Conservation (phyloP, 2,113 vertebrate species). For the Petromus typicus region DNA sequence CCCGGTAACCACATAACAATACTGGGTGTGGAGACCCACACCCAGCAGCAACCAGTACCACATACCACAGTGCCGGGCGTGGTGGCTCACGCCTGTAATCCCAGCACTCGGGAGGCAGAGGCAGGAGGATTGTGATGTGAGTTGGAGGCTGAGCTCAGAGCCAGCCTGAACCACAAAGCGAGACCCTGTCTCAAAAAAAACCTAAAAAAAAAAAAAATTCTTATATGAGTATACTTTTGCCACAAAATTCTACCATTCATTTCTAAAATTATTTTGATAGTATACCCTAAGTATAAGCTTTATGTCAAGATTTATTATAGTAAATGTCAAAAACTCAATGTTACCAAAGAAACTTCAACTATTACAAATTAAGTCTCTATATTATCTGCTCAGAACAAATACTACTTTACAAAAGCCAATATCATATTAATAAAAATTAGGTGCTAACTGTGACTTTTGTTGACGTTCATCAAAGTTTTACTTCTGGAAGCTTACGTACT, state of each 20-base stretch:
- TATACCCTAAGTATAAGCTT: not conserved
- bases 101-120: too few species aligned
- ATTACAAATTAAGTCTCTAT: not conserved
- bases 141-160: too few species aligned
- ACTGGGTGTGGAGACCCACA: too few species aligned
- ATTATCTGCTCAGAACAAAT: not conserved
- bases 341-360: not conserved
- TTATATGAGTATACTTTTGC: not conserved
- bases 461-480: constrained; percentile 33
- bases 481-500: constrained; percentile 1
- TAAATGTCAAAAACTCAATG: not conserved
- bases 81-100: too few species aligned
- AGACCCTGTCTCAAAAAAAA: too few species aligned
- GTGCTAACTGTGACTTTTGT: not conserved
- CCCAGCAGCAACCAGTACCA: too few species aligned
- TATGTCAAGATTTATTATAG: not conserved
- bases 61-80: too few species aligned
- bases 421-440: constrained; percentile 8
- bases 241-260: not conserved
- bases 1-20: too few species aligned
- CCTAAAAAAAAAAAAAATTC: not conserved
- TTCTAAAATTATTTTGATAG: not conserved
- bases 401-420: not conserved
- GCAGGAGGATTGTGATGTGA: too few species aligned
- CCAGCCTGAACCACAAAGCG: too few species aligned